Conservation (phyloP, 2,797 vertebrate species). For the Clarias laeviceps region DNA sequence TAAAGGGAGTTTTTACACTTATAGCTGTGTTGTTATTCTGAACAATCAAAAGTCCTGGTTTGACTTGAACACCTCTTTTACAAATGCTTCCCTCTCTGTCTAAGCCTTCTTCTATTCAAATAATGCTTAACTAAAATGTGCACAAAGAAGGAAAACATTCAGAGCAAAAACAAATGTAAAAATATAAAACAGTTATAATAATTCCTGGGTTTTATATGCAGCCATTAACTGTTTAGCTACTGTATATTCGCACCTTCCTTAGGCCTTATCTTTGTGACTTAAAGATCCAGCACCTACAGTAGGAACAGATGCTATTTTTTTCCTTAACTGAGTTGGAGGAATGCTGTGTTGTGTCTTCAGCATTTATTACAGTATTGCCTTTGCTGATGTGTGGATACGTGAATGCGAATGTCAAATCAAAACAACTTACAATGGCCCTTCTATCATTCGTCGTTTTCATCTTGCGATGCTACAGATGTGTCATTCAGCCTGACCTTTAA, state of each 20-base stretch:
- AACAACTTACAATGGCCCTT: background rate
- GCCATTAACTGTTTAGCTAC: background rate
- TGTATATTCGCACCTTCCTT: background rate
- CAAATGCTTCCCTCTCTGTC: background rate
- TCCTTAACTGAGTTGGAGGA: background rate
- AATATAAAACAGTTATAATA: background rate
- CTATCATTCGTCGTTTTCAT: background rate
- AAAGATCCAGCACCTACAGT: background rate
- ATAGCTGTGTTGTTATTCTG: too few species aligned
- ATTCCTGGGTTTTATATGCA: background rate
- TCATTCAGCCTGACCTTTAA: slow-evolving; percentile 54
- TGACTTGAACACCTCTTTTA: too few species aligned
- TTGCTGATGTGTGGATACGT: background rate
- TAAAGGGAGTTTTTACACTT: too few species aligned
- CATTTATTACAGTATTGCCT: slow-evolving; percentile 18
- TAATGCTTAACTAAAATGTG: background rate
- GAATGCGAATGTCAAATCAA: background rate
- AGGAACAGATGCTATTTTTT: background rate
- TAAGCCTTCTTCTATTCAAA: background rate
- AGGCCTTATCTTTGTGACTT: background rate
- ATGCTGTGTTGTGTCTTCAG: background rate
- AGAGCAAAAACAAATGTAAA: background rate
- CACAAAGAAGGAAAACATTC: background rate
- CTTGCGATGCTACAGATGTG: slow-evolving; percentile 9
- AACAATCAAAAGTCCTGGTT: too few species aligned